phyloP scores from a whole-genome alignment of 2,113 vertebrate species.

The Scophthalmus maximus region DNA sequence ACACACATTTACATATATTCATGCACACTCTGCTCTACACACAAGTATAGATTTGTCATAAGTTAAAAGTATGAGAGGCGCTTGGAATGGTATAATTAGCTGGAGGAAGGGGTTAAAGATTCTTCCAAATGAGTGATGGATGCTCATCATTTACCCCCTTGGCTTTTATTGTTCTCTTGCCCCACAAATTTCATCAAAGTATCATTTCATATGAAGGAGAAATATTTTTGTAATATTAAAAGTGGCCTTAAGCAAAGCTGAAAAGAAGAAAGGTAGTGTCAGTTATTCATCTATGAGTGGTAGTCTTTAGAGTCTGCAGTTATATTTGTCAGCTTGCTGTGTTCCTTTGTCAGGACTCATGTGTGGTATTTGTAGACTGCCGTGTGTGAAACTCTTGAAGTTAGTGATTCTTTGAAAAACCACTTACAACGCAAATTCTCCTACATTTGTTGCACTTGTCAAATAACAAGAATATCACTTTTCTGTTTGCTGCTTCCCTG shows the following conservation, averaged over 20 bases:
- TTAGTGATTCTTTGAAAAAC: conserved; percentile 43
- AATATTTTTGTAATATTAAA: conserved; percentile 16
- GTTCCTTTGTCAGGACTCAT: conserved; percentile 55
- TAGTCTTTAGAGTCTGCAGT: conserved; percentile 47
- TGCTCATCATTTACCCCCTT: conserved; percentile 52
- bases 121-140: conserved; percentile 49
- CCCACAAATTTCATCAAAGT: conserved; percentile 22
- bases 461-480: conserved; percentile 64
- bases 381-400: conserved; percentile 49
- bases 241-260: conserved; percentile 14
- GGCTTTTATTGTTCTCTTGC: conserved; percentile 52
- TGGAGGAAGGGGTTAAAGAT: conserved; percentile 3
- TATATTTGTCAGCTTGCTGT: conserved; percentile 52
- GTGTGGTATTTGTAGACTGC: conserved; percentile 63
- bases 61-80: conserved; percentile 67
- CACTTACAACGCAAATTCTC: conserved; percentile 44
- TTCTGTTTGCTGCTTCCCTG: conserved; percentile 45
- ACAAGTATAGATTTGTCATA: conserved; percentile 53
- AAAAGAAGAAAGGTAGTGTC: conserved; percentile 39
- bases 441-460: conserved; percentile 53
- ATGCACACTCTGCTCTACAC: conserved; percentile 25
- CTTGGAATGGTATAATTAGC: conserved; percentile 49
- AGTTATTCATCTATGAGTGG: conserved; percentile 42
- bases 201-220: conserved; percentile 37
- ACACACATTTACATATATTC: conserved; percentile 41